A percentile compares a stretch with the other conserved stretches of the same genome.
Conservation (phyloP, 2,797 vertebrate genomes). For the Molothrus aeneus region DNA sequence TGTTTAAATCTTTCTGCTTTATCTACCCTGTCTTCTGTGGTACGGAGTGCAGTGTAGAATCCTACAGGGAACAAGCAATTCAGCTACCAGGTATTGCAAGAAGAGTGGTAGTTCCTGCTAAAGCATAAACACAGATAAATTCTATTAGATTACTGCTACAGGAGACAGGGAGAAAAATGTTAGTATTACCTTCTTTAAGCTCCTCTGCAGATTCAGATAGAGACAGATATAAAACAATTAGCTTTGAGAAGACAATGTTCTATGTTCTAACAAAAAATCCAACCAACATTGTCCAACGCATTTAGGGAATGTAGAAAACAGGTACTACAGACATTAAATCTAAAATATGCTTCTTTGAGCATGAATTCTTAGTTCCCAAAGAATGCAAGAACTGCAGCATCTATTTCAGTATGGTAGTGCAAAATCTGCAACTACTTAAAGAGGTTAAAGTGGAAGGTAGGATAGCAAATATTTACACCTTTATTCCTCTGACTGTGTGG, state of each 20-base stretch:
- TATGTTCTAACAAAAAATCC: not conserved
- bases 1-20: not conserved
- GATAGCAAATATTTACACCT: not conserved
- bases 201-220: conserved; percentile 82
- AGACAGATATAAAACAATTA: conserved; percentile 53
- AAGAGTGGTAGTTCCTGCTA: not conserved
- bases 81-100: not conserved
- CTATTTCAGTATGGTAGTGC: not conserved
- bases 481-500: not conserved
- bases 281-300: not conserved
- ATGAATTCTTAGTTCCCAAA: not conserved
- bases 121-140: not conserved
- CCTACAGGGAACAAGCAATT: not conserved
- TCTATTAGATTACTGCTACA: not conserved
- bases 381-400: not conserved
- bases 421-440: not conserved
- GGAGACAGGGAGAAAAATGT: not conserved
- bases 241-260: conserved; percentile 18
- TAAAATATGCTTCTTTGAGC: not conserved
- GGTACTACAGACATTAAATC: not conserved
- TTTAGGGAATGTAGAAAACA: not conserved
- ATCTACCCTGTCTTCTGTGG: not conserved
- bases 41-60: not conserved
- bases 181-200: conserved; percentile 87
- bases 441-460: not conserved